Percentiles rank a stretch among this genome's conserved stretches.
Evolutionary conservation across 2,888 invertebrate genomes (phyloP).

Genomic region (Cosmopolites sordidus): DNA sequence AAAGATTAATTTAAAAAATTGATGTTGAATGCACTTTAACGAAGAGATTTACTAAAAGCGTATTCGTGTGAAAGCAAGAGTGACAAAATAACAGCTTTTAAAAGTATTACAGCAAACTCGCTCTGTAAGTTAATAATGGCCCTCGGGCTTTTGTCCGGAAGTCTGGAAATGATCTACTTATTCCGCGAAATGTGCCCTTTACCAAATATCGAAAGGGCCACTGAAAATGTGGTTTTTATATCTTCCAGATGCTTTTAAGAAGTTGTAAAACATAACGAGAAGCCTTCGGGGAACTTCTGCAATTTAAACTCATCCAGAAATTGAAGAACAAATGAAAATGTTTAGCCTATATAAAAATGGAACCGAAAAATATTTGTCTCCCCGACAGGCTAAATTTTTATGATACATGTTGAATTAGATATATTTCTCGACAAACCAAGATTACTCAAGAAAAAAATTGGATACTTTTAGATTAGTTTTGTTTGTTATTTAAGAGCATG

Average conservation of each 20-base stretch:
- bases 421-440: no score
- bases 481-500: no score
- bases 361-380: not conserved
- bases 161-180: constrained; percentile 18
- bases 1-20: no score
- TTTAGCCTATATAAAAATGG: not conserved
- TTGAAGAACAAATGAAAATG: not conserved
- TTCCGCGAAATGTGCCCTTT: constrained; percentile 12
- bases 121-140: constrained; percentile 9
- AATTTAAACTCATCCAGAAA: constrained; percentile 1
- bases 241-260: not conserved
- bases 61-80: not conserved
- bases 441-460: no score
- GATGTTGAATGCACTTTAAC: no score
- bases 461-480: no score
- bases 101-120: constrained; percentile 7
- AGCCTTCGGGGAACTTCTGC: not conserved
- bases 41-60: not conserved
- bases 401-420: no score
- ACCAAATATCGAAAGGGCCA: constrained; percentile 6
- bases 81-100: constrained; percentile 6
- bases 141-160: constrained; percentile 2
- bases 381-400: no score
- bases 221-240: constrained; percentile 7
- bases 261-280: not conserved